Percentiles rank a stretch among this genome's conserved stretches.
phyloP scores from a whole-genome alignment of 2,113 vertebrate species.

The Serinus canaria region DNA sequence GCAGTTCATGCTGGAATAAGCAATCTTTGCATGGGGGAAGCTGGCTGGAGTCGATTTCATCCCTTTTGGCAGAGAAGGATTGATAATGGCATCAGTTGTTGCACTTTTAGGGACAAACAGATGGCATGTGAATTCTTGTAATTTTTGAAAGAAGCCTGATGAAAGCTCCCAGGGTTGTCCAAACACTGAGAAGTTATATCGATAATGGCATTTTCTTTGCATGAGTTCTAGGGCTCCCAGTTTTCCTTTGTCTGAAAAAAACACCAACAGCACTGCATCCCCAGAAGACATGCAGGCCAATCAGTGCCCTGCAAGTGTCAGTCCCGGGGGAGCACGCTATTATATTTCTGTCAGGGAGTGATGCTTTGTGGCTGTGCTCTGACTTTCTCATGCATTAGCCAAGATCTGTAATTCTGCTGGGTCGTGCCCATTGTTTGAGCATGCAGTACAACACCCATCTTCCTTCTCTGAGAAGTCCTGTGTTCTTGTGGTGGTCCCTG shows the following conservation, averaged over 20 bases:
- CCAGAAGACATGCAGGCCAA: not conserved
- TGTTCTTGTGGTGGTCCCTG: not conserved
- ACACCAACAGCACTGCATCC: not conserved
- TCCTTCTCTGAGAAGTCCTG: not conserved
- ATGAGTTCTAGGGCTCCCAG: slow-evolving; percentile 36
- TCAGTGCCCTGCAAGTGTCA: not conserved
- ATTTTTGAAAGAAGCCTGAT: slow-evolving; percentile 53
- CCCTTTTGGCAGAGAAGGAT: slow-evolving; percentile 45
- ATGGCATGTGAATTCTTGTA: slow-evolving; percentile 60
- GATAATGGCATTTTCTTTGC: slow-evolving; percentile 61
- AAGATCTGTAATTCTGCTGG: not conserved
- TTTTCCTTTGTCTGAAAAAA: slow-evolving; percentile 46
- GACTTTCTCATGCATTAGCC: not conserved
- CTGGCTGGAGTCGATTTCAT: slow-evolving; percentile 56
- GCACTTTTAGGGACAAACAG: slow-evolving; percentile 66
- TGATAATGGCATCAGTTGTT: slow-evolving; percentile 60
- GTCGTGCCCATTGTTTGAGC: not conserved
- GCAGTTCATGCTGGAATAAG: slow-evolving; percentile 60
- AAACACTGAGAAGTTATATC: slow-evolving; percentile 31
- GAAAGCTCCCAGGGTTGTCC: slow-evolving; percentile 54
- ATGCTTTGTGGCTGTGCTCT: slow-evolving; percentile 27
- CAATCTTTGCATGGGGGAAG: slow-evolving; percentile 57
- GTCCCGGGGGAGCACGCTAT: not conserved
- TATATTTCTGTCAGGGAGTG: slow-evolving; percentile 26
- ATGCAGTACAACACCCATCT: not conserved